These are phyloP conservation scores for Cataglyphis hispanica DNA, from an alignment of 1,140 invertebrate genomes.

Conservation along the genomic window DNA sequence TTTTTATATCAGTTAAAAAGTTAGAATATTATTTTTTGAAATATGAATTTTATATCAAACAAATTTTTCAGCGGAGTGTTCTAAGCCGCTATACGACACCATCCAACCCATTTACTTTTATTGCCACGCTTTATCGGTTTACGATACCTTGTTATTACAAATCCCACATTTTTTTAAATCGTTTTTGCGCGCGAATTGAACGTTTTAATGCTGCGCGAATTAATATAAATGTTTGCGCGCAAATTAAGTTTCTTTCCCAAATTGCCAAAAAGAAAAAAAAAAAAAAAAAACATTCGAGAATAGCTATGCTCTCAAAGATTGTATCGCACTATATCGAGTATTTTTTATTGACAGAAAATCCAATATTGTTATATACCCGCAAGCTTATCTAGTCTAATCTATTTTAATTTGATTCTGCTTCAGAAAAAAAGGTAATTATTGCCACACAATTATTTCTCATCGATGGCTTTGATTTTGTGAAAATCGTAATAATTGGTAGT, in stretches of 20 bases:
- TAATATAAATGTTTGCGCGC: constrained; percentile 24
- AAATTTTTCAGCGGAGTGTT: constrained; percentile 45
- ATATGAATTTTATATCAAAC: neutral
- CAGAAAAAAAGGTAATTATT: too few relatives aligned
- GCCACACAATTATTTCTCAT: too few relatives aligned
- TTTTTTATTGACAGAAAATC: neutral
- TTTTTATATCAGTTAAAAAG: too few relatives aligned
- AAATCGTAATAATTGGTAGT: too few relatives aligned
- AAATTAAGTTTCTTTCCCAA: neutral
- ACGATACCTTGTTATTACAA: constrained; percentile 74
- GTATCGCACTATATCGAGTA: neutral
- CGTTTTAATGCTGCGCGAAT: constrained; percentile 22
- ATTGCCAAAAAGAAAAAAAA: neutral
- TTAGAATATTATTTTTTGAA: neutral
- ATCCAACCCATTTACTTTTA: constrained; percentile 74
- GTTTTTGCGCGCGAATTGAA: constrained; percentile 15
- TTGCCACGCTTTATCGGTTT: constrained; percentile 77
- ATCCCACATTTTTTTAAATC: constrained; percentile 49
- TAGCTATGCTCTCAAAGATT: neutral
- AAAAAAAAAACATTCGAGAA: neutral
- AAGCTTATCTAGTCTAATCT: neutral
- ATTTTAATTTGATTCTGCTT: neutral
- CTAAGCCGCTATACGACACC: constrained; percentile 63
- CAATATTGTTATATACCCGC: neutral
- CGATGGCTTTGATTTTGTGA: too few relatives aligned